Conservation (phyloP, 2,888 invertebrate species). For the Ophion ellenae region DNA sequence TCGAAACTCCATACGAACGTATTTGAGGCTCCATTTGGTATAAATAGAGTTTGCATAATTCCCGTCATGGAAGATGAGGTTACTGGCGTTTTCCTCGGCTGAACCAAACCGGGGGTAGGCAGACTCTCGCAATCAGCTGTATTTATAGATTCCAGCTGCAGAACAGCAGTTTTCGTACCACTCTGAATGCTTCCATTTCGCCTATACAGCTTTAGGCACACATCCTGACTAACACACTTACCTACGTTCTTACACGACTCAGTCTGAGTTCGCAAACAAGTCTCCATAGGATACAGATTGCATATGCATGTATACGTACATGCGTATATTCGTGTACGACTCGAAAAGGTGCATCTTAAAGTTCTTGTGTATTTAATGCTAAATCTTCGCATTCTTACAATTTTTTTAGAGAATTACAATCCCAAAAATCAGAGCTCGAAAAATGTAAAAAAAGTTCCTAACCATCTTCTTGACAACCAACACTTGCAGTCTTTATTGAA, state of each 20-base stretch:
- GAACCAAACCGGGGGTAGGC: conserved; percentile 21
- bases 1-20: no score
- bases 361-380: no score
- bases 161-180: conserved; percentile 63
- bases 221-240: conserved; percentile 6
- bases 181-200: conserved; percentile 52
- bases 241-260: conserved; percentile 4
- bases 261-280: conserved; percentile 6
- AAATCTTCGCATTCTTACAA: no score
- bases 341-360: not conserved
- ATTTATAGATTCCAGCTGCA: conserved; percentile 77
- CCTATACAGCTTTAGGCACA: not conserved
- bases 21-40: not conserved
- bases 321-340: not conserved
- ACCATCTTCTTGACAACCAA: no score
- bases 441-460: no score
- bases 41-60: conserved; percentile 46
- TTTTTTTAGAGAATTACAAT: no score
- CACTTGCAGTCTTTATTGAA: no score
- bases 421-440: no score
- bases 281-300: not conserved
- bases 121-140: conserved; percentile 64
- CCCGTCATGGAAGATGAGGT: conserved; percentile 31
- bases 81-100: conserved; percentile 43
- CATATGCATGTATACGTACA: not conserved